Evolutionary conservation across 2,113 vertebrate genomes (phyloP).

Genomic region (Psittacula cyanocephala): DNA sequence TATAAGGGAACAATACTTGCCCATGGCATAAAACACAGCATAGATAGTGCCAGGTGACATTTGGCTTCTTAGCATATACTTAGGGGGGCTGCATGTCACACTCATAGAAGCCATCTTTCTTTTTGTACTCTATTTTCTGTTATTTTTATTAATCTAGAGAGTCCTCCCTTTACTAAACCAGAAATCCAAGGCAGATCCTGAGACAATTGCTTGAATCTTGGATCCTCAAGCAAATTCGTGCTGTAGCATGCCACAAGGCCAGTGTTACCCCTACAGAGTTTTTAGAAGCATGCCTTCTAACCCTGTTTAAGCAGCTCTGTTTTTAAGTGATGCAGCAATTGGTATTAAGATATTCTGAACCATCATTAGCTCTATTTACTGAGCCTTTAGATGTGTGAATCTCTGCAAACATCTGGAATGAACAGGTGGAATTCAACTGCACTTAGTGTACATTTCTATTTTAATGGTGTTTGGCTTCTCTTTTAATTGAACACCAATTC

Average conservation of each 20-base stretch:
- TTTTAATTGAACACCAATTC: conserved; percentile 34
- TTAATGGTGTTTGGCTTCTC: conserved; percentile 48
- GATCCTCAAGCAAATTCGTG: background rate
- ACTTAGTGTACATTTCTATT: background rate
- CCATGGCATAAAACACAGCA: background rate
- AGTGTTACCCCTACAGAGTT: background rate
- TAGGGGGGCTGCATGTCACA: background rate
- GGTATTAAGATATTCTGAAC: conserved; percentile 45
- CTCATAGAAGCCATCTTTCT: background rate
- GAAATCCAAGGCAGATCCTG: background rate
- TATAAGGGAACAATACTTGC: background rate
- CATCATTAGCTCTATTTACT: conserved; percentile 57
- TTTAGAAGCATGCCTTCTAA: conserved; percentile 2
- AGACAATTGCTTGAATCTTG: background rate
- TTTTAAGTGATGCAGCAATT: background rate
- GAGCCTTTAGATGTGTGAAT: conserved; percentile 56
- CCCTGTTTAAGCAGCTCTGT: background rate
- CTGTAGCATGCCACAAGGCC: background rate
- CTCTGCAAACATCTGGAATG: conserved; percentile 67
- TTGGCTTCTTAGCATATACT: background rate
- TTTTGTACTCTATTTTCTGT: background rate
- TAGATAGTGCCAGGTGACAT: background rate
- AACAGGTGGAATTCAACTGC: conserved; percentile 57
- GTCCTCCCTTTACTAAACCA: background rate
- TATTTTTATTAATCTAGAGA: background rate